A percentile compares a stretch with the other conserved stretches of the same genome.
These are phyloP conservation scores for Hemiprocne comata DNA, from an alignment of 2,113 vertebrate genomes.

Conservation along the genomic window DNA sequence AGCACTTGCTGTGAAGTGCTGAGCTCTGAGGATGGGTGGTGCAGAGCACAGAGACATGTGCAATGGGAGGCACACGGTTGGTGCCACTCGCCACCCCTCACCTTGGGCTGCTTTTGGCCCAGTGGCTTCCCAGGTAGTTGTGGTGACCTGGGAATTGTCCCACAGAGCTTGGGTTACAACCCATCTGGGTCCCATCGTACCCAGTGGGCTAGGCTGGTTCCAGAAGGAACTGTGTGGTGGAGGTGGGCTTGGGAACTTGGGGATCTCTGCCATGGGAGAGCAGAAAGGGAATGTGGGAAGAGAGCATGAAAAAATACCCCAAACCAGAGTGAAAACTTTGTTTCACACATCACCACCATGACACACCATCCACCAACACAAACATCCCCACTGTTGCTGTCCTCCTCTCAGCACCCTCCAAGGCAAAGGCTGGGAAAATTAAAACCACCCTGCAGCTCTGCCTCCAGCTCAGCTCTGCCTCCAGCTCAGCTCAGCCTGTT, in stretches of 20 bases:
- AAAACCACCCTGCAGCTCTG: not conserved
- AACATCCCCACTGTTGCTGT: no score
- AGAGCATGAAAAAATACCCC: not conserved
- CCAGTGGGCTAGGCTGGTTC: not conserved
- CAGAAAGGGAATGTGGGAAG: not conserved
- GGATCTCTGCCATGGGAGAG: not conserved
- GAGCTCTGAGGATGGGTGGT: not conserved
- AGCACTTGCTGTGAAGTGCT: not conserved
- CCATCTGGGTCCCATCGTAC: not conserved
- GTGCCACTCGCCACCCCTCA: rapidly evolving
- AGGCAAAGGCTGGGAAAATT: not conserved
- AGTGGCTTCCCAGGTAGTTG: not conserved
- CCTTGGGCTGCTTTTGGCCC: not conserved
- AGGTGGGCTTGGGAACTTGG: not conserved
- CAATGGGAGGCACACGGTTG: rapidly evolving
- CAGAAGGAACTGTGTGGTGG: not conserved
- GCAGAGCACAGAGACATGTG: not conserved
- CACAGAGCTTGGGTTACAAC: not conserved
- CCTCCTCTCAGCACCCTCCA: not conserved
- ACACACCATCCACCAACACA: not conserved
- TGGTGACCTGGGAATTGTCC: not conserved
- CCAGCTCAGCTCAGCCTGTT: not conserved
- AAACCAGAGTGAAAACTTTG: not conserved
- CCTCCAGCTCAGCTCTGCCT: not conserved
- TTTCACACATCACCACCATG: not conserved